Base-by-base conservation (phyloP, 2,797 vertebrate species). In the Vireo griseus region DNA sequence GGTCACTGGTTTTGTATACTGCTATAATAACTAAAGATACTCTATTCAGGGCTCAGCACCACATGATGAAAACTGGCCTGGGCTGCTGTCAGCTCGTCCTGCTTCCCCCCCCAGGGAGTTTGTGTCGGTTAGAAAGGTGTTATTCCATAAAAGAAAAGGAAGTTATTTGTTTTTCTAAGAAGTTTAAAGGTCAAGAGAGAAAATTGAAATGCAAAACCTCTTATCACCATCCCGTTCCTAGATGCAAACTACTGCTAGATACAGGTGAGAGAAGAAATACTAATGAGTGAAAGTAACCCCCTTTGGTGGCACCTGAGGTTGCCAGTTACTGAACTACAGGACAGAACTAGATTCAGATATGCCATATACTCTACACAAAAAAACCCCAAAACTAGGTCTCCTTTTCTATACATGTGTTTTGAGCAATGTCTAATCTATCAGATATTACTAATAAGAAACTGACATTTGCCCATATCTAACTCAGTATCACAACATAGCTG, bases 1-100 rank as follows among this genome's bases (percentile, higher is more conserved):
- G 90, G 88, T 85, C 86, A 89, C 37, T 74, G 91, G 20, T 48
- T 94, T 66, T 85, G 75, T 92, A 80, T 74, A 47, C 63, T 73
- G 59, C 83, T 88, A 28, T 79, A 93, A 86, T 65, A 92, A 88
- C 83, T 87, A 69, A 86, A 94, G 67, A 59, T 57, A 89, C 22
- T 63, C 63, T 77, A 52, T 71, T 82, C 88, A 89, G 42, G 25
- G 31, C 65, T 93, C 77, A 65, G 58, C 35, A 82, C 15, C 72
- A 74, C 67, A 51, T 35, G 84, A 67, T 73, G 45, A 92, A 93
- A 89, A 67, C 80, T 44, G 81, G 11, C 26, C 72, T 67, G 48
- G 31, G 44, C 35, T 63, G 55, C 68, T 63, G 11, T 65, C 52
- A 42, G 67, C 63, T 91, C 18, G 5, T 90, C n/a, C 69, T 72